Evolutionary conservation across 2,888 invertebrate species (phyloP).

Genomic region (Athalia rosae): DNA sequence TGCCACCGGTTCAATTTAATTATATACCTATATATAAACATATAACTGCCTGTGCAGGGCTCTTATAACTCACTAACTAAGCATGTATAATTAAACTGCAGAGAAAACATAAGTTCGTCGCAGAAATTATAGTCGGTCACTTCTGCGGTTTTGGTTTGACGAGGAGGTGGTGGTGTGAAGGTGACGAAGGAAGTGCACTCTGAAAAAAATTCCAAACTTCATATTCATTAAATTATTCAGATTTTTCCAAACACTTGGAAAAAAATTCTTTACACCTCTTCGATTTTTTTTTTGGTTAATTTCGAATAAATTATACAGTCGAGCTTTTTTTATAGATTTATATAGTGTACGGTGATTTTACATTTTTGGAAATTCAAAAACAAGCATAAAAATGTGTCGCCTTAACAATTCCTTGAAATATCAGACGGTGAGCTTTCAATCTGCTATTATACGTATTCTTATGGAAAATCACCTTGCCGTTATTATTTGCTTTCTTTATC

Average conservation of each 20-base stretch:
- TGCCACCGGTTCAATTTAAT: background rate
- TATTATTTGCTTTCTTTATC: too few relatives aligned
- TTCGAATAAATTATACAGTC: background rate
- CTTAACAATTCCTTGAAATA: too few relatives aligned
- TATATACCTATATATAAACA: background rate
- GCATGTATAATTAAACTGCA: background rate
- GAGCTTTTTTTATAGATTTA: background rate
- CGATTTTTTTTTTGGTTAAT: background rate
- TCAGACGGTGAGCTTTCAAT: too few relatives aligned
- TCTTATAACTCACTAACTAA: background rate
- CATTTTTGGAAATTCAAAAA: background rate
- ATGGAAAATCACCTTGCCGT: too few relatives aligned
- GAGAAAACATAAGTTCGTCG: background rate
- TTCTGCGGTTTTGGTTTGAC: too few relatives aligned
- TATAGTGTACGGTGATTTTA: background rate
- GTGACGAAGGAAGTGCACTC: too few relatives aligned
- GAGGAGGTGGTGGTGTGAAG: too few relatives aligned
- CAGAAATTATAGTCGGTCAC: too few relatives aligned
- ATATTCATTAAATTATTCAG: background rate
- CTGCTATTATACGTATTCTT: too few relatives aligned
- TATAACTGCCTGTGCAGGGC: background rate
- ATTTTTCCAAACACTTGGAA: too few relatives aligned
- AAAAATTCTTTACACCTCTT: background rate
- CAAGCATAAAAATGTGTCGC: too few relatives aligned
- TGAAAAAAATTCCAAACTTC: too few relatives aligned